Evolutionary conservation across 2,888 invertebrate species (phyloP).

Genomic region (Lacanobia wlatinum): DNA sequence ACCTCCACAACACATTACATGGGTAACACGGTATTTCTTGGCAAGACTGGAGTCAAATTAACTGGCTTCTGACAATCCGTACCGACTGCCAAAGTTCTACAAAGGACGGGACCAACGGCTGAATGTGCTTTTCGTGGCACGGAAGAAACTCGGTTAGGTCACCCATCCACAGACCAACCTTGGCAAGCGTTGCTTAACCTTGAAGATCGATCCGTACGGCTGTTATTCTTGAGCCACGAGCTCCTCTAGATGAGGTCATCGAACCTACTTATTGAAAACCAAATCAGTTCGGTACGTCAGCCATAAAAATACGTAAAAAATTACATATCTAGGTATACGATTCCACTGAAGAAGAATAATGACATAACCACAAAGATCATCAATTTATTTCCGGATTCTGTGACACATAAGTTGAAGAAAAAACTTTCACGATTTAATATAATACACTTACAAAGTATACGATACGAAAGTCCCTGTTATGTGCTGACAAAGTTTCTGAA

Average conservation of each 20-base stretch:
- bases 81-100: no score
- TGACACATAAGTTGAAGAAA: conserved; percentile 34
- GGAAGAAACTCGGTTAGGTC: no score
- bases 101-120: no score
- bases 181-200: no score
- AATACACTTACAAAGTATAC: conserved; percentile 53
- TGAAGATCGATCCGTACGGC: no score
- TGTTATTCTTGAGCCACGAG: no score
- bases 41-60: no score
- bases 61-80: no score
- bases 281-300: not conserved
- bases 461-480: conserved; percentile 41
- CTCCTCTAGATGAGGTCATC: not conserved
- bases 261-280: not conserved
- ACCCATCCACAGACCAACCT: no score
- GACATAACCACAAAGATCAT: conserved; percentile 6
- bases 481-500: conserved; percentile 64
- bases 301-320: conserved; percentile 1
- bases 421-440: conserved; percentile 59
- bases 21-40: no score
- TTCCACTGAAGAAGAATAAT: conserved; percentile 5
- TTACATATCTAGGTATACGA: not conserved
- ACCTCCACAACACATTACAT: no score
- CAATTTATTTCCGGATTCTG: conserved; percentile 22
- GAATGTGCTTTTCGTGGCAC: no score